Conservation (phyloP, 2,888 invertebrate species). For the Cantharis rufa region DNA sequence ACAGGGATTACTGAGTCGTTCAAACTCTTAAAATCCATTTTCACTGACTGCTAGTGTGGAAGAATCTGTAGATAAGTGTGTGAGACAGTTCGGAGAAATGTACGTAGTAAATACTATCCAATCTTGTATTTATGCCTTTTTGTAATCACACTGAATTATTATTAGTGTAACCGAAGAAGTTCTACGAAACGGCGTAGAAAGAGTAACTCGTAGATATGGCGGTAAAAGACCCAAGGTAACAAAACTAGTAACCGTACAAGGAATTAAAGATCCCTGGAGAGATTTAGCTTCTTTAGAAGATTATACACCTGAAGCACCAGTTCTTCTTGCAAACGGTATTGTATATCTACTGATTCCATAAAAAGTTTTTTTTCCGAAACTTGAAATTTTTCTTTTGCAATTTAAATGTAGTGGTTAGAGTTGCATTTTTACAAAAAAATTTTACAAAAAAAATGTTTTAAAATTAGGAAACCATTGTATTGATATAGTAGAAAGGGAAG, state of each 20-base stretch:
- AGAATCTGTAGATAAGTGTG: conserved; percentile 2
- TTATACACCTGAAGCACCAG: conserved; percentile 4
- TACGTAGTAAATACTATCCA: background rate
- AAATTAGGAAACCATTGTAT: conserved; percentile 6
- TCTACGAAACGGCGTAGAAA: background rate
- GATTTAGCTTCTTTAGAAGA: conserved; percentile 1
- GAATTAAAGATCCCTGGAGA: conserved; percentile 11
- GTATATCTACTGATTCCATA: background rate
- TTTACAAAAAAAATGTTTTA: background rate
- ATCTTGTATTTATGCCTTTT: background rate
- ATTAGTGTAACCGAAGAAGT: background rate
- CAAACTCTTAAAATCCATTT: conserved; percentile 1
- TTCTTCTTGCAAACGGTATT: background rate
- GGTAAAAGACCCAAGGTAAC: conserved; percentile 2
- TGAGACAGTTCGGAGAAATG: background rate
- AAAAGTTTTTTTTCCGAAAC: too few species aligned
- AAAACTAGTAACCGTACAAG: conserved; percentile 10
- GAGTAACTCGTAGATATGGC: background rate
- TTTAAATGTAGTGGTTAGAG: too few species aligned
- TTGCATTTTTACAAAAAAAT: too few species aligned
- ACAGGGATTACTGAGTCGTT: background rate
- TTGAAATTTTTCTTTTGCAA: too few species aligned
- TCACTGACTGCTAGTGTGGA: background rate
- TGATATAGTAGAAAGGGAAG: background rate
- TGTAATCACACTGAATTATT: background rate